Conservation (phyloP, 2,888 invertebrate genomes). For the Gisinianus flammeolus region DNA sequence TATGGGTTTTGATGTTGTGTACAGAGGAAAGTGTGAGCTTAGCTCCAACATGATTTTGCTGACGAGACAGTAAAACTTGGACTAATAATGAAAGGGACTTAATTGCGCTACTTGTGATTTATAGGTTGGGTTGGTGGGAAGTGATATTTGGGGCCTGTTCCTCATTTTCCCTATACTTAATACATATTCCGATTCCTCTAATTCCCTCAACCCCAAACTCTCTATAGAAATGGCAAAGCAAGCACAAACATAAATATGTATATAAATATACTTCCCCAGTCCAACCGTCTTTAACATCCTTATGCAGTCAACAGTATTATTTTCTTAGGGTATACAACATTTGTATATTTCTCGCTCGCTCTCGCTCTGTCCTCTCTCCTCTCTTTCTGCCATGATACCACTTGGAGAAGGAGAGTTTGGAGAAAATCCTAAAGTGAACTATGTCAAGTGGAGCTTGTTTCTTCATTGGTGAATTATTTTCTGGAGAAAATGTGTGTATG, state of each 20-base stretch:
- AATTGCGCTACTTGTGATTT: constrained; percentile 42
- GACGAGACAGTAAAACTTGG: constrained; percentile 25
- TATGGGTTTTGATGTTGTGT: no score
- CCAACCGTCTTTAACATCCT: no score
- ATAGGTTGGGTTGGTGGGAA: constrained; percentile 29
- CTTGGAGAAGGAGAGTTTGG: no score
- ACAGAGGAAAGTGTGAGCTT: background rate
- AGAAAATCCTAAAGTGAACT: no score
- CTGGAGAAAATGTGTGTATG: constrained; percentile 17
- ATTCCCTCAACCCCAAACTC: constrained; percentile 1
- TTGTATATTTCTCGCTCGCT: no score
- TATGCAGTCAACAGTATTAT: no score
- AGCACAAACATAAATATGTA: no score
- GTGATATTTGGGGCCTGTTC: constrained; percentile 10
- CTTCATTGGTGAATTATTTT: constrained; percentile 19
- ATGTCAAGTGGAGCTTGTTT: no score
- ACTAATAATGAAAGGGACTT: constrained; percentile 41
- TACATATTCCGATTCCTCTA: background rate
- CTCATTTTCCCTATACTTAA: background rate
- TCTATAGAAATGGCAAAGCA: background rate
- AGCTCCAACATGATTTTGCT: constrained; percentile 5
- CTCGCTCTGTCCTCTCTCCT: no score
- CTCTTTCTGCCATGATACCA: no score
- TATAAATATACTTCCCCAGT: no score
- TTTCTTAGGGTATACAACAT: no score